A percentile compares a stretch with the other conserved stretches of the same genome.
Evolutionary conservation across 2,797 vertebrate genomes (phyloP).

Genomic region (Lerista edwardsae): DNA sequence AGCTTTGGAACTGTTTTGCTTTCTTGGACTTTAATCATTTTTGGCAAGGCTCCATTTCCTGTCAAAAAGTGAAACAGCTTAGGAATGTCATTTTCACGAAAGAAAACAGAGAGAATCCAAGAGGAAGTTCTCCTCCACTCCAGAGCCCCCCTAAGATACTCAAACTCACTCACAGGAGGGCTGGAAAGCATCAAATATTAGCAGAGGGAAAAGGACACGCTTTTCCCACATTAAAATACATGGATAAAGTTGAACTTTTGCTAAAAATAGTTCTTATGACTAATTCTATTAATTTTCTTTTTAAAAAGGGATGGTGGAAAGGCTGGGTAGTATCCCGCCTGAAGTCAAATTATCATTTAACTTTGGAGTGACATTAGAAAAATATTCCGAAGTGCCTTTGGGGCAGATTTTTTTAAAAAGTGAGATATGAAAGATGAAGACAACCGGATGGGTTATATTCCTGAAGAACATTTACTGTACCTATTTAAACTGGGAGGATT

Average conservation of each 20-base stretch:
- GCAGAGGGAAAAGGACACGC: constrained; percentile 90
- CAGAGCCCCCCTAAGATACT: constrained; percentile 88
- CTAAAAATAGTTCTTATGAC: constrained; percentile 95
- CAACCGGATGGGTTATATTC: constrained; percentile 48
- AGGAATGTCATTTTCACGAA: constrained; percentile 99
- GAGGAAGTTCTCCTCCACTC: constrained; percentile 97
- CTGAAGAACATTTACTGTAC: constrained; percentile 49
- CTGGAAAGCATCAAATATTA: constrained; percentile 91
- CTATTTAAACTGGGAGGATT: constrained; percentile 58
- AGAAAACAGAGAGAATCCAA: constrained; percentile 99
- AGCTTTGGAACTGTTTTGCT: constrained; percentile 89
- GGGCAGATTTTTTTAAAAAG: constrained; percentile 49
- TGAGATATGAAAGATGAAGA: constrained; percentile 68
- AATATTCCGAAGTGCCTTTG: constrained; percentile 66
- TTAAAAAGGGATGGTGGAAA: constrained; percentile 73
- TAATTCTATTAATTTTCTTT: constrained; percentile 83
- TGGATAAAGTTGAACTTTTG: constrained; percentile 93
- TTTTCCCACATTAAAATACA: constrained; percentile 99
- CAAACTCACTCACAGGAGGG: constrained; percentile 85
- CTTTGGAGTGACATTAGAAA: constrained; percentile 70
- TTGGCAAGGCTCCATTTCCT: constrained; percentile 95
- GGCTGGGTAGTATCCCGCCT: constrained; percentile 77
- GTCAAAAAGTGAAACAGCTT: constrained; percentile 98
- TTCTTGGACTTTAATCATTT: constrained; percentile 96
- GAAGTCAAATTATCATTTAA: constrained; percentile 79